These are phyloP conservation scores for Danio kyathit DNA, from an alignment of 2,797 vertebrate species.

Conservation along the genomic window DNA sequence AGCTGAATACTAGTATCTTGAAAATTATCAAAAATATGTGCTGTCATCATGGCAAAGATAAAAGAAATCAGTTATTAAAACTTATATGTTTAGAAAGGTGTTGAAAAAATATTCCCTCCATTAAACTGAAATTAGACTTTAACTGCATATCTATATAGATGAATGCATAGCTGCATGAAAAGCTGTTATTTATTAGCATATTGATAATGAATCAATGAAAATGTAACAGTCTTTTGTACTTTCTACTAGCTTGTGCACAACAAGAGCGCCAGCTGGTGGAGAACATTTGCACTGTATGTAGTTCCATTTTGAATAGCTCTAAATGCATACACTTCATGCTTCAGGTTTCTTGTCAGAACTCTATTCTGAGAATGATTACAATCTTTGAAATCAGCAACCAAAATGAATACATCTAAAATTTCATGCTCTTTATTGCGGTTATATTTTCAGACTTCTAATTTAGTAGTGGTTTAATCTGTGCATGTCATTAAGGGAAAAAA, in stretches of 20 bases:
- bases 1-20: too few relatives aligned
- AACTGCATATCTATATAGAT: not conserved
- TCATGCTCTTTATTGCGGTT: not conserved
- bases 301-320: not conserved
- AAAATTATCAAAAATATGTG: too few relatives aligned
- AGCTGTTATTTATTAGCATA: constrained; percentile 2
- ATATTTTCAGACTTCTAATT: not conserved
- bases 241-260: not conserved
- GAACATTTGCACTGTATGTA: not conserved
- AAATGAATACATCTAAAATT: not conserved
- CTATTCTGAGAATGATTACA: not conserved
- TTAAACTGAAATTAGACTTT: too few relatives aligned
- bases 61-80: too few relatives aligned
- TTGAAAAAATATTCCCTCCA: too few relatives aligned
- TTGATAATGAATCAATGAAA: not conserved
- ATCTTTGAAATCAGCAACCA: not conserved
- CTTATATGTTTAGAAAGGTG: too few relatives aligned
- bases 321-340: not conserved
- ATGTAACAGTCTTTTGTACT: not conserved
- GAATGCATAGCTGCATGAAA: not conserved
- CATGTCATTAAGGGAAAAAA: too few relatives aligned
- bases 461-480: too few relatives aligned
- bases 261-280: constrained; percentile 22
- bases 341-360: not conserved
- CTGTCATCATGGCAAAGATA: too few relatives aligned